Base-by-base conservation (phyloP, 2,888 invertebrate species). In the Leptinotarsa haldemani region DNA sequence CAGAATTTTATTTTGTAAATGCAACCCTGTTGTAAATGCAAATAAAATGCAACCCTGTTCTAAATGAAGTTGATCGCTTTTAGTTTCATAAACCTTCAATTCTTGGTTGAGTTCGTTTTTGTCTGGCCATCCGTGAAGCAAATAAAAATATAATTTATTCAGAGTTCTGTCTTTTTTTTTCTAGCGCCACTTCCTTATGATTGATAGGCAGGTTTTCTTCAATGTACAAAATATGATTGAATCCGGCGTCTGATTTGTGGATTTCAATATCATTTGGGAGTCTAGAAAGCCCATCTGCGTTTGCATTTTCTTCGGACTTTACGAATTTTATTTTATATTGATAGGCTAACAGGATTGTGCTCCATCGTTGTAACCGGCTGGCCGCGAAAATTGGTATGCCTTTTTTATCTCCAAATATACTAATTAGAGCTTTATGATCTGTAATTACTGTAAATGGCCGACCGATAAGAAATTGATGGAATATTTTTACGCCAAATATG, bases 251-350 rank as follows among this genome's bases (percentile, higher is more conserved):
- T n/a, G n/a, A n/a, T n/a, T n/a, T n/a, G n/a, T n/a, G 4, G 65
- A 48, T 65, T 48, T 47, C 48, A 20, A 65, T 65, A 65, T 65
- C 16, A 65, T 65, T 56, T 46, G 22, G 46, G 5, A 53, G 18
- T 56, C 30, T 30, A 56, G 65, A 70, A 65, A 53, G 67, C 46
- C 67, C 66, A 63, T 30, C 63, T 25, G 63, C 67, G 63, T 71
- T 61, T 3, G 71, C 71, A 58, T 71, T 66, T 58, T 71, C 4
- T 61, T 71, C 65, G n/a, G 25, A 67, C 52, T 48, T 67, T 52
- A 71, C 56, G 52, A 67, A 71, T 61, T 71, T 67, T 13, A 71
- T 71, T n/a, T 71, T 63, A 67, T 71, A 71, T 52, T 67, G 63
- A 68, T 71, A 71, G 18, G 67, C 40, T 20, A 67, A 67, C 18